Base-by-base conservation (phyloP, 2,113 vertebrate genomes). In the Corythornis madagascariensis region DNA sequence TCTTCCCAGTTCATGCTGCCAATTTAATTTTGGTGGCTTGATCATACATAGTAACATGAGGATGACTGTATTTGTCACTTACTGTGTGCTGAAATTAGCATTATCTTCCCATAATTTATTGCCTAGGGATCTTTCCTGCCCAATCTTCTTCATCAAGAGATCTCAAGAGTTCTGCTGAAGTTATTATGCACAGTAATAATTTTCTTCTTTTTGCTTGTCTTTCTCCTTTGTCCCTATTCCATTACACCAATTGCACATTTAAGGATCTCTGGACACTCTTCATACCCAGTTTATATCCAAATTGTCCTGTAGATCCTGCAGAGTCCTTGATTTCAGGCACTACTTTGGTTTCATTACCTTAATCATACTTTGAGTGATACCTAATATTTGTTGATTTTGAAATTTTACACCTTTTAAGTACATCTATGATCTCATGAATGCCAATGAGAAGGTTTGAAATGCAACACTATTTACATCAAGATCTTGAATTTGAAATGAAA, bases 401-500 rank as follows among this genome's bases (percentile, higher is more conserved):
- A 21, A 47, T 56, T 40, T 88, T 77, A 52, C 11, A 81, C 5
- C 17, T 83, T 83, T 91, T 31, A 71, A 89, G 33, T 83, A 71
- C 18, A 26, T 76, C 29, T 83, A 43, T 79, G 31, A 57, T 66
- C 25, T 61, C 4, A 0, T 77, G 56, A 83, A 88, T 91, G 26
- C 16, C 6, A 83, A 80, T 83, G 3, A 67, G 73, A 76, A 66
- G 2, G 3, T 43, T 47, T 56, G 29, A 77, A 88, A 86, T 61
- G 9, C 3, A 70, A 80, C 31, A 38, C 3, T 59, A 43, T 80
- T 70, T 66, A 42, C 20, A 53, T 64, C 53, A 43, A 26, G 2
- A 77, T 74, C 66, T 94, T 77, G 14, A 92, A 89, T 75, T 59
- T 76, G 20, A 89, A 88, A 52, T 52, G 66, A 66, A 82, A 86